Conservation (phyloP, 2,888 invertebrate species). For the Theretra japonica region DNA sequence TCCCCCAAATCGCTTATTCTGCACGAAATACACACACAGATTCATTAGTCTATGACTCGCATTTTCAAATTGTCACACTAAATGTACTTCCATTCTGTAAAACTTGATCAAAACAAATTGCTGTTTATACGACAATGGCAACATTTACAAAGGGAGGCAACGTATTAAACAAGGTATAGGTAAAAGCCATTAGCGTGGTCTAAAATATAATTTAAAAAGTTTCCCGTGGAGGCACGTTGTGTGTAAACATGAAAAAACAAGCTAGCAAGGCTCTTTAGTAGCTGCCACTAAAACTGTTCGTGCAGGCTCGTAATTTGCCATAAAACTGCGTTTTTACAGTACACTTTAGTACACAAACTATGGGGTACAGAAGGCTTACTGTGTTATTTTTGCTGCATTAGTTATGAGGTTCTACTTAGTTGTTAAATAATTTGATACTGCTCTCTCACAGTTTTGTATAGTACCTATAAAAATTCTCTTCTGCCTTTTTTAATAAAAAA, state of each 20-base stretch:
- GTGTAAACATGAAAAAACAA: constrained; percentile 20
- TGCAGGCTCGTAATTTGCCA: constrained; percentile 16
- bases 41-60: no score
- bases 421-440: no score
- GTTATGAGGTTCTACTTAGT: neutral
- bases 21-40: no score
- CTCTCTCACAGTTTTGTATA: no score
- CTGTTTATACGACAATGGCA: neutral
- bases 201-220: constrained; percentile 2
- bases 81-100: neutral
- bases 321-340: constrained; percentile 9
- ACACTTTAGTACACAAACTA: neutral
- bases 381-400: neutral
- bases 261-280: constrained; percentile 8
- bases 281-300: neutral
- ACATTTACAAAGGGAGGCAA: neutral
- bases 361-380: neutral
- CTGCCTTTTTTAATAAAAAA: no score
- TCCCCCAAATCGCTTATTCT: no score
- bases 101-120: neutral
- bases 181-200: constrained; percentile 12
- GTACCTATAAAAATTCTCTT: no score
- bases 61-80: neutral
- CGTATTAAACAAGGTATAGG: neutral
- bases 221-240: neutral